Evolutionary conservation across 2,888 invertebrate genomes (phyloP), one percentile per base, ranked within the genome.

Genomic region (Chalcosyrphus nemorum): DNA sequence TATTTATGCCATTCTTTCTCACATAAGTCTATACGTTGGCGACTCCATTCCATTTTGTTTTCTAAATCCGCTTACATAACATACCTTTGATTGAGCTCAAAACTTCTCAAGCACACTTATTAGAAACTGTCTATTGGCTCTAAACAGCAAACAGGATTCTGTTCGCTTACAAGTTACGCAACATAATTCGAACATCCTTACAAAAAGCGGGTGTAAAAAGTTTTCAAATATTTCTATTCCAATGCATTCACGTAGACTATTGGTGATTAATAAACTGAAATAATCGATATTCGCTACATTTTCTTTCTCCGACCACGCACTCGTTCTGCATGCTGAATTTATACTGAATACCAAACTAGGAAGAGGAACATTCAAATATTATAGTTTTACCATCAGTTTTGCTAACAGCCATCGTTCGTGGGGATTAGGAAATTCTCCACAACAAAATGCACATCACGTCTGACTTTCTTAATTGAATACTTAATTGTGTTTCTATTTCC

Each of bases 391-490:
- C 61, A 61, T 54, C 70, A 45, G 45, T 61, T 59, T 54, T 13
- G 29, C 13, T 59, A 29, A 27, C 54, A 35, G 15, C 29, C 35
- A 38, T 52, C 19, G 38, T 41, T 66, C 19, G 54, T 27, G 54
- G 41, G 15, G 52, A 52, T 63, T 54, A 52, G 17, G 32, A 29
- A 61, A 61, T 50, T 32, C 15, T 6, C 19, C 15, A n/a, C 54
- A 65, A 41, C 52, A 50, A 66, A 81, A 82, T 78, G 65, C 82
- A 66, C 72, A 78, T 78, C 82, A 82, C 82, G 82, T 82, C 56
- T 63, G 72, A 78, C 82, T 82, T 72, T 82, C 82, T 78, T 78
- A 82, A 82, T 82, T 82, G 82, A 82, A 82, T 82, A 61, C 82
- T 72, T 82, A 82, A 78, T 82, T 82, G 78, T 63, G 78, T 78